Evolutionary conservation across 2,113 vertebrate genomes (phyloP).

Genomic region (Rhynchomys soricoides): DNA sequence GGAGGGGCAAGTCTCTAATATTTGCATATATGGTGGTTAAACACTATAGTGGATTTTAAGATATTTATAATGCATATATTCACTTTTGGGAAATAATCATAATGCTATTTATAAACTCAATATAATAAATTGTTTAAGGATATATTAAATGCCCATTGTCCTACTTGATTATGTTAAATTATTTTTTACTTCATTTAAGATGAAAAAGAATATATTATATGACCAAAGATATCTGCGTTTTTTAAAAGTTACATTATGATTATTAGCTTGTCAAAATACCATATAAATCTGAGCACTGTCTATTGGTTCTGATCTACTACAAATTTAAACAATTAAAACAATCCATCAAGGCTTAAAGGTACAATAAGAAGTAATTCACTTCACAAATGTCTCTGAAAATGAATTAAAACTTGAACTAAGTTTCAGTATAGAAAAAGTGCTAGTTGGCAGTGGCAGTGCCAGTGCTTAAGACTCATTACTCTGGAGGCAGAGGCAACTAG

Average conservation of each 20-base stretch:
- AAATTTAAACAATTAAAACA: slow-evolving; percentile 38
- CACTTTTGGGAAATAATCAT: neutral
- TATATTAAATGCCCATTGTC: neutral
- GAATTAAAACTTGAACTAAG: neutral
- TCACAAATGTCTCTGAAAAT: neutral
- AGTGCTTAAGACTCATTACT: neutral
- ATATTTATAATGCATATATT: neutral
- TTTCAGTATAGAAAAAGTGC: neutral
- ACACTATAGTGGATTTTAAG: neutral
- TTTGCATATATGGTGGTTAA: neutral
- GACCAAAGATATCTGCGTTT: slow-evolving; percentile 1
- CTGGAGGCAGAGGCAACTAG: neutral
- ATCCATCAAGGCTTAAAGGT: neutral
- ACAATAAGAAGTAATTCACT: slow-evolving; percentile 24
- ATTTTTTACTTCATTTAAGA: neutral
- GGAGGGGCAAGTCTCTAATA: neutral
- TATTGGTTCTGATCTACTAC: neutral
- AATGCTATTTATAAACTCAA: neutral
- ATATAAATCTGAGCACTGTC: neutral
- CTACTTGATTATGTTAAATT: neutral
- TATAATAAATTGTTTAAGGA: neutral
- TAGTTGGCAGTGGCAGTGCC: neutral
- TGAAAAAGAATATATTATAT: slow-evolving; percentile 11
- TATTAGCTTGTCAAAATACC: neutral
- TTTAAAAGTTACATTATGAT: slow-evolving; percentile 31